Percentiles rank a stretch among this genome's conserved stretches.
phyloP scores from a whole-genome alignment of 2,113 vertebrate genomes.

The Phylloscopus trochilus region DNA sequence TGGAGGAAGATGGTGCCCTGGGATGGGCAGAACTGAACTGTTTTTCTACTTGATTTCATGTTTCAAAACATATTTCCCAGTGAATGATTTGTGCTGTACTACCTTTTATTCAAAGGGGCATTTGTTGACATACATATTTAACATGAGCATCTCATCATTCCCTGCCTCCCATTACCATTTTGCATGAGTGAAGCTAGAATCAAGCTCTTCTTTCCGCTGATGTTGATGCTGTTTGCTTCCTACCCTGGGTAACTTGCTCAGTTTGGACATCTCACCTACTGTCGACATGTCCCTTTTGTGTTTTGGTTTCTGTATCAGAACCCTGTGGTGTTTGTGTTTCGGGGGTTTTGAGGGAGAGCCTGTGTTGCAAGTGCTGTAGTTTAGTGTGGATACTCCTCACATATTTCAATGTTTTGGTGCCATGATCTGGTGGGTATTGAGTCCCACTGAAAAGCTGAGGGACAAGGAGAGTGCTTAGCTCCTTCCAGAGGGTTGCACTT shows the following conservation, averaged over 20 bases:
- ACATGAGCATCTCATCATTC: neutral
- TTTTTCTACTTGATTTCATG: conserved; percentile 61
- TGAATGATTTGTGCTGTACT: neutral
- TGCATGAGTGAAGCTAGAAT: neutral
- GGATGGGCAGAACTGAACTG: conserved; percentile 8
- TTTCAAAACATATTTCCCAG: conserved; percentile 36
- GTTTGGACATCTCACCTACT: neutral
- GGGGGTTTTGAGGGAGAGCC: neutral
- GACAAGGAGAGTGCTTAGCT: neutral
- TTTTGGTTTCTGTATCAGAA: neutral
- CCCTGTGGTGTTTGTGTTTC: neutral
- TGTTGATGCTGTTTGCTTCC: neutral
- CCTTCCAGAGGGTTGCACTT: neutral
- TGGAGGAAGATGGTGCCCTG: neutral
- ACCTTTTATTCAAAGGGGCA: conserved; percentile 16
- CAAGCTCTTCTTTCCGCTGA: neutral
- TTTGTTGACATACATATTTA: conserved; percentile 28
- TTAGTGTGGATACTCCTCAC: neutral
- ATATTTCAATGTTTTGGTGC: neutral
- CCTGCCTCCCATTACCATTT: neutral
- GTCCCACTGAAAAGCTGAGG: neutral
- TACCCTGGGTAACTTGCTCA: neutral
- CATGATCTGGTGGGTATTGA: rapidly evolving
- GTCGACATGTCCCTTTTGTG: neutral
- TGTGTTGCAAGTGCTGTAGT: neutral